Conservation (phyloP, 2,113 vertebrate genomes). For the Rhombomys opimus region DNA sequence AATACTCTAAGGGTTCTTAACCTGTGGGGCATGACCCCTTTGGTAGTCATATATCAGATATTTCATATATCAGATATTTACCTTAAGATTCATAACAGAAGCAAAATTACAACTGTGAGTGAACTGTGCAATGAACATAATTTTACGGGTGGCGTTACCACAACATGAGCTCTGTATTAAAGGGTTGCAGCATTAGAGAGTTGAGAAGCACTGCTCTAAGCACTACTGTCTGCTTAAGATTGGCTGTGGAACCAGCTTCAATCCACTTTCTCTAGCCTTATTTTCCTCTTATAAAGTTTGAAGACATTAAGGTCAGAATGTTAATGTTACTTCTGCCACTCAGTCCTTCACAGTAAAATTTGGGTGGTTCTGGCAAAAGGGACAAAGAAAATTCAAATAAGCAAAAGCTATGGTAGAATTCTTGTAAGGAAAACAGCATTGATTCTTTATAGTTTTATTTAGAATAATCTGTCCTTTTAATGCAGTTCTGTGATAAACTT, state of each 20-base stretch:
- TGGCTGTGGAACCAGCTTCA: conserved; percentile 55
- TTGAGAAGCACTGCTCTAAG: not conserved
- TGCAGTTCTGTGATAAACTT: not conserved
- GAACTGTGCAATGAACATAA: not conserved
- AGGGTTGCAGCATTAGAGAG: not conserved
- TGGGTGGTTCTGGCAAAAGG: not conserved
- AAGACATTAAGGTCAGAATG: conserved; percentile 17
- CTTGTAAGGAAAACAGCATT: not conserved
- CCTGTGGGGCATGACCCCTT: not conserved
- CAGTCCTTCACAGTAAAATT: conserved; percentile 40
- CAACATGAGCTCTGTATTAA: not conserved
- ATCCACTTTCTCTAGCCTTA: conserved; percentile 59
- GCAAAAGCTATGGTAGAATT: not conserved
- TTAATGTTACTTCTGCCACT: conserved; percentile 58
- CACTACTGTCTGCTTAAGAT: conserved; percentile 59
- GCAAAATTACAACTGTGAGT: not conserved
- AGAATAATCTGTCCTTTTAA: not conserved
- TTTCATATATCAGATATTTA: not conserved
- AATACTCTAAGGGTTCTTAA: not conserved
- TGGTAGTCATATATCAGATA: not conserved
- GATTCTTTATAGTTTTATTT: not conserved
- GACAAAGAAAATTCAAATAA: not conserved
- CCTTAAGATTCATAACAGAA: not conserved
- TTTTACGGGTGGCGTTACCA: not conserved
- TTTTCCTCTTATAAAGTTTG: conserved; percentile 67